Percentiles rank a stretch among this genome's conserved stretches.
phyloP scores from a whole-genome alignment of 2,797 vertebrate genomes.

The Argya squamiceps region DNA sequence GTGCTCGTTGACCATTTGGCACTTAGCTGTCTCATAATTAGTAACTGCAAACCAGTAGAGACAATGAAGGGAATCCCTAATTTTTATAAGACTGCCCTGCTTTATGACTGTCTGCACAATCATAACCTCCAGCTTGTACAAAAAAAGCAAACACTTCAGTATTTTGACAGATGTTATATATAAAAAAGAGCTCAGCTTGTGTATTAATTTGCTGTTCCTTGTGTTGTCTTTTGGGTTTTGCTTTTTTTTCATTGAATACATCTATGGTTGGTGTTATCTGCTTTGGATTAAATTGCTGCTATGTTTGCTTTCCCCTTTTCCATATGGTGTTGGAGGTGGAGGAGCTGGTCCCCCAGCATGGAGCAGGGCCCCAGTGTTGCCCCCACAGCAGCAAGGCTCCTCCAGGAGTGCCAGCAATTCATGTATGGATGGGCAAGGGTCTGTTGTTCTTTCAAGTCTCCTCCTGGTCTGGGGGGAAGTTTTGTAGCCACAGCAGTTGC shows the following conservation, averaged over 20 bases:
- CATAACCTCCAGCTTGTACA: constrained; percentile 41
- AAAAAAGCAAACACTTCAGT: constrained; percentile 62
- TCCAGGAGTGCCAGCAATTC: neutral
- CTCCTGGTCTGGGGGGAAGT: neutral
- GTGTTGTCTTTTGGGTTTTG: neutral
- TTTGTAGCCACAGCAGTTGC: neutral
- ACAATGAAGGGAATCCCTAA: constrained; percentile 45
- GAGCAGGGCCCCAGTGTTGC: neutral
- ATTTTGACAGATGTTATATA: constrained; percentile 71
- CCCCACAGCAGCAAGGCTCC: neutral
- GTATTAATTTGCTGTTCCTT: constrained; percentile 57
- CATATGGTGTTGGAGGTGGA: neutral
- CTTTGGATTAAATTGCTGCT: constrained; percentile 28
- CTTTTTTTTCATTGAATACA: neutral
- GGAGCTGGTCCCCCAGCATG: neutral
- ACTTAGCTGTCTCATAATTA: constrained; percentile 60
- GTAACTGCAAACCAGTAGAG: constrained; percentile 59
- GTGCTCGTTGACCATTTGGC: constrained; percentile 67
- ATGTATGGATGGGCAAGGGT: neutral
- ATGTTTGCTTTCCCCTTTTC: neutral
- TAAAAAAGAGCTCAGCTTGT: constrained; percentile 35
- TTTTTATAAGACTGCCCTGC: constrained; percentile 45
- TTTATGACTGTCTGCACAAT: constrained; percentile 63
- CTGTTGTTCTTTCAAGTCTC: neutral
- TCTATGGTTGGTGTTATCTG: constrained; percentile 9